Evolutionary conservation across 2,797 vertebrate genomes (phyloP).

Genomic region (Vultur gryphus): DNA sequence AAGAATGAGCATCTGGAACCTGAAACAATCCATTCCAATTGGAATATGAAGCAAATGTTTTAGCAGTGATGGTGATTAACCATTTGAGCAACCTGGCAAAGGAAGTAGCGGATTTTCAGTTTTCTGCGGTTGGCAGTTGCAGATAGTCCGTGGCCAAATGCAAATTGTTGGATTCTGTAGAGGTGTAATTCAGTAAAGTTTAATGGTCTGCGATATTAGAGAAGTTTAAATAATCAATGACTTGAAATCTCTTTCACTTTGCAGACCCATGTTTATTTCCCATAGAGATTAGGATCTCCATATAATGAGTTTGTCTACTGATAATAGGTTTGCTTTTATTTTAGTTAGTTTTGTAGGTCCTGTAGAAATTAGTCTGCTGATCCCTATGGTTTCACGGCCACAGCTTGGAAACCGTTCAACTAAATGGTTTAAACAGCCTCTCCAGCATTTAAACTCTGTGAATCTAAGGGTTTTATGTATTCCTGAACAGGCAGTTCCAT

Average conservation of each 20-base stretch:
- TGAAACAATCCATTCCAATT: neutral
- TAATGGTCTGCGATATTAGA: constrained; percentile 29
- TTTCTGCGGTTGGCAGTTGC: neutral
- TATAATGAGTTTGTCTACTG: constrained; percentile 20
- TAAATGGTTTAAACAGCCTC: neutral
- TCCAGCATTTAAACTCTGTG: neutral
- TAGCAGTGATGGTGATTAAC: neutral
- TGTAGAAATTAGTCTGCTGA: neutral
- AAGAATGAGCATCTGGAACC: neutral
- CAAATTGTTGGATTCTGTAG: neutral
- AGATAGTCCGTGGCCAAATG: neutral
- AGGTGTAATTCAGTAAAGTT: constrained; percentile 19
- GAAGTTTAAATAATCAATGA: constrained; percentile 23
- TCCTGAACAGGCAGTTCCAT: neutral
- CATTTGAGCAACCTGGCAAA: neutral
- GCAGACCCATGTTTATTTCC: constrained; percentile 29
- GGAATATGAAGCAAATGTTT: neutral
- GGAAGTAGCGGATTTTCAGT: neutral
- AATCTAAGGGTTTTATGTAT: neutral
- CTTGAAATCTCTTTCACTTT: constrained; percentile 22
- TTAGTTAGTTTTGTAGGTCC: neutral
- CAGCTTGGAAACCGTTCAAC: neutral
- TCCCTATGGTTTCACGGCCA: neutral
- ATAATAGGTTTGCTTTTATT: constrained; percentile 30
- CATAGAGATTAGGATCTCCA: neutral